A percentile compares a stretch with the other conserved stretches of the same genome.
Conservation (phyloP, 2,888 invertebrate genomes). For the Reticulitermes lucifugus region DNA sequence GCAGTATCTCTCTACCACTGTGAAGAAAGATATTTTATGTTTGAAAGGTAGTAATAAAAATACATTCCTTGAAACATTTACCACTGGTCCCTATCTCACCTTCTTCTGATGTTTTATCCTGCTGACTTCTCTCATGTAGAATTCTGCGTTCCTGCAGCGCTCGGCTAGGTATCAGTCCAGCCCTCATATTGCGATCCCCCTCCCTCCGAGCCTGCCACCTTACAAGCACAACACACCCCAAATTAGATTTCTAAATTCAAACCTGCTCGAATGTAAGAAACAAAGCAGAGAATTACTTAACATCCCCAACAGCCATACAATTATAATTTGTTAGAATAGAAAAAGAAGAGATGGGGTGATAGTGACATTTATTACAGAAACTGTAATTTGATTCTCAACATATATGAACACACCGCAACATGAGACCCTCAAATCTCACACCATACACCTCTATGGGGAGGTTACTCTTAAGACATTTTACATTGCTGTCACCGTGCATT, state of each 20-base stretch:
- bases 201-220: constrained; percentile 95
- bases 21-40: neutral
- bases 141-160: constrained; percentile 91
- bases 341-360: too few relatives aligned
- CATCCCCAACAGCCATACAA: too few relatives aligned
- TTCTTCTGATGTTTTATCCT: constrained; percentile 68
- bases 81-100: constrained; percentile 65
- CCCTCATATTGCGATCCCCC: constrained; percentile 90
- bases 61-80: neutral
- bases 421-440: too few relatives aligned
- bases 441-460: too few relatives aligned
- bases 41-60: neutral
- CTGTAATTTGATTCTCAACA: too few relatives aligned
- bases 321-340: too few relatives aligned
- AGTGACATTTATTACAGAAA: too few relatives aligned
- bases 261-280: too few relatives aligned
- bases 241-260: neutral
- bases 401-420: too few relatives aligned
- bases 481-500: too few relatives aligned
- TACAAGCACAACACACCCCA: constrained; percentile 39
- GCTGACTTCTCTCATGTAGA: constrained; percentile 78
- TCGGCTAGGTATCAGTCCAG: constrained; percentile 94
- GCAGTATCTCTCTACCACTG: neutral
- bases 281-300: too few relatives aligned
- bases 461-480: too few relatives aligned